Evolutionary conservation across 2,113 vertebrate species (phyloP).

Genomic region (Capra hircus): DNA sequence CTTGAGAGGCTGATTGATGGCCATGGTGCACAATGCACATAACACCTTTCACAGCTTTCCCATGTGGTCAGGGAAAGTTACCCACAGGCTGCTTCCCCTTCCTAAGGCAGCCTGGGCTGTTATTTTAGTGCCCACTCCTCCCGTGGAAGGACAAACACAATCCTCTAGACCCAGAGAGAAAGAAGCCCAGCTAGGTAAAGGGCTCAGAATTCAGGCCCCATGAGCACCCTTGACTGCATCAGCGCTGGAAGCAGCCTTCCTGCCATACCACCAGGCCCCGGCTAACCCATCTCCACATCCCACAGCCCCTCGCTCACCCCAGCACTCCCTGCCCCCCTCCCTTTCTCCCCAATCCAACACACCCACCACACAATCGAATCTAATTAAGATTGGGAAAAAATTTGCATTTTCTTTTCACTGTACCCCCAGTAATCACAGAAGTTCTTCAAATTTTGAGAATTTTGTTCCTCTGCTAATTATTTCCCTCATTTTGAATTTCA

Average conservation of each 20-base stretch:
- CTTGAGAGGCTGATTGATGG: neutral
- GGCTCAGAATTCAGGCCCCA: neutral
- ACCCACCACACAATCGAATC: conserved; percentile 81
- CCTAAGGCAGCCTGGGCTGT: neutral
- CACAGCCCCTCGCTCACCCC: conserved; percentile 18
- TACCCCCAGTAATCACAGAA: conserved; percentile 76
- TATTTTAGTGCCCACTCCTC: neutral
- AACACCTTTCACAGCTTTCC: neutral
- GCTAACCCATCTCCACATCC: conserved; percentile 73
- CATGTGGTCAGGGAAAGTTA: conserved; percentile 3
- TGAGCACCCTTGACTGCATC: conserved; percentile 44
- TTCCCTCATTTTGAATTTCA: conserved; percentile 71
- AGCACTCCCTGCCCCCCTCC: neutral
- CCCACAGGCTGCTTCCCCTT: conserved; percentile 38
- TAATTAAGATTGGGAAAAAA: conserved; percentile 85
- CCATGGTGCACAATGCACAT: neutral
- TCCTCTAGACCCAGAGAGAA: neutral
- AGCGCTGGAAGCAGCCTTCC: conserved; percentile 69
- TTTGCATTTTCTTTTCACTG: conserved; percentile 84
- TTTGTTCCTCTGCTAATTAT: conserved; percentile 76
- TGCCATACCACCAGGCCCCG: conserved; percentile 72
- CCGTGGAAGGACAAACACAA: neutral
- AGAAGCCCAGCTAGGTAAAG: neutral
- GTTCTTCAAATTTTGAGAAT: conserved; percentile 77
- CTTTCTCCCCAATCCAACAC: conserved; percentile 45